Evolutionary conservation across 2,113 vertebrate genomes (phyloP).

Genomic region (Hypanus sabinus): DNA sequence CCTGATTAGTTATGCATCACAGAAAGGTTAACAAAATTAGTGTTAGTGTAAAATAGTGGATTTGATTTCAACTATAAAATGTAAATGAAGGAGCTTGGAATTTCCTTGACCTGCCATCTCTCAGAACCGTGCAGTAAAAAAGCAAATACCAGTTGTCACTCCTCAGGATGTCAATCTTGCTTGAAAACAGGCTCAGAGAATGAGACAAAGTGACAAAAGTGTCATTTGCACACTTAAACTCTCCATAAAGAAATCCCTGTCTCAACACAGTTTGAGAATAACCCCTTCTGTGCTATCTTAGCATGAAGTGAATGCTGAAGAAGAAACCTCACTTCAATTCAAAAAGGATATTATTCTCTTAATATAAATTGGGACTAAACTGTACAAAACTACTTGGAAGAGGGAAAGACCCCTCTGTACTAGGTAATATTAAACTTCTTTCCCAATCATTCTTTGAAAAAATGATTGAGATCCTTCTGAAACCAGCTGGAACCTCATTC

Average conservation of each 20-base stretch:
- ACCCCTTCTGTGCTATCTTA: too few relatives aligned
- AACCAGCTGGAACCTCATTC: background rate
- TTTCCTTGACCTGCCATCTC: background rate
- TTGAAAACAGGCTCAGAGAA: background rate
- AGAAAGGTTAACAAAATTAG: background rate
- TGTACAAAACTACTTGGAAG: background rate
- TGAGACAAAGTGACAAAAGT: slow-evolving; percentile 1
- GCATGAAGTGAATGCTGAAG: too few relatives aligned
- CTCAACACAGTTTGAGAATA: background rate
- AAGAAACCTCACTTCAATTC: background rate
- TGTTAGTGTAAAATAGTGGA: background rate
- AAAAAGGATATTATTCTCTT: background rate
- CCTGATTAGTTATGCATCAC: background rate
- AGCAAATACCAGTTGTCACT: background rate
- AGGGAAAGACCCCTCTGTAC: background rate
- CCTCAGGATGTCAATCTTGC: background rate
- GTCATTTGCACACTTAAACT: background rate
- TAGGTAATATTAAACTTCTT: background rate
- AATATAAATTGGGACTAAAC: background rate
- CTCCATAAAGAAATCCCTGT: background rate
- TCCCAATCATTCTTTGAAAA: background rate
- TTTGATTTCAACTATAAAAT: background rate
- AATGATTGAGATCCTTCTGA: background rate
- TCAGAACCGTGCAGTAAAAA: background rate
- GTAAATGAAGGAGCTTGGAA: background rate